Evolutionary conservation across 1,140 invertebrate genomes (phyloP).

Genomic region (Antheraea mylitta): DNA sequence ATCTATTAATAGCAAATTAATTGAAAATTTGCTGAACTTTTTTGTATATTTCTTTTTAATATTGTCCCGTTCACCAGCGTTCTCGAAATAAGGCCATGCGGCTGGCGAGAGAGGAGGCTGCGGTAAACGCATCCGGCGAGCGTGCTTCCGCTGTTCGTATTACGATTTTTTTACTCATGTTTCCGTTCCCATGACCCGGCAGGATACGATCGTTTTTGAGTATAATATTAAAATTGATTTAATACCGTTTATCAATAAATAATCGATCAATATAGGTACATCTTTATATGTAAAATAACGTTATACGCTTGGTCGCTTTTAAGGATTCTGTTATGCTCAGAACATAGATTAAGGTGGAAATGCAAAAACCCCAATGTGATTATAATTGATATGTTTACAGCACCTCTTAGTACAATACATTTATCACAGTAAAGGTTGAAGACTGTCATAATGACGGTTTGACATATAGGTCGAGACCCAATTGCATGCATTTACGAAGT

Average conservation of each 20-base stretch:
- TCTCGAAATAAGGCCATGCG: background rate
- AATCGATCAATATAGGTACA: background rate
- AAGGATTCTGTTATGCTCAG: no score
- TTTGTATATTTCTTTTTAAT: background rate
- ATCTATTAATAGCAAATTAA: no score
- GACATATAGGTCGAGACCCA: no score
- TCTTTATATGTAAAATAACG: background rate
- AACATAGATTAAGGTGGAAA: no score
- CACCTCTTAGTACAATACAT: no score
- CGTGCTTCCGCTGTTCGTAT: conserved; percentile 40
- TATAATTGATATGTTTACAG: no score
- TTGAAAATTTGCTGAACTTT: no score
- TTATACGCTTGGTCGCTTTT: background rate
- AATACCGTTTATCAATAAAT: background rate
- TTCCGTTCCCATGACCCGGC: conserved; percentile 33
- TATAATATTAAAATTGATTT: conserved; percentile 1
- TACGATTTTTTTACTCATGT: conserved; percentile 32
- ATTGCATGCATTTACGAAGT: no score
- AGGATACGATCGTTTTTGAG: conserved; percentile 29
- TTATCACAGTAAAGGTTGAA: no score
- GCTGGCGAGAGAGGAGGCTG: conserved; percentile 30
- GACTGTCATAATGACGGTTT: no score
- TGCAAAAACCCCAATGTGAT: no score
- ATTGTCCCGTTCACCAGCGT: background rate
- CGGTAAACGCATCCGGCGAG: conserved; percentile 38